phyloP scores from a whole-genome alignment of 1,140 invertebrate genomes.

The Eciton burchellii region DNA sequence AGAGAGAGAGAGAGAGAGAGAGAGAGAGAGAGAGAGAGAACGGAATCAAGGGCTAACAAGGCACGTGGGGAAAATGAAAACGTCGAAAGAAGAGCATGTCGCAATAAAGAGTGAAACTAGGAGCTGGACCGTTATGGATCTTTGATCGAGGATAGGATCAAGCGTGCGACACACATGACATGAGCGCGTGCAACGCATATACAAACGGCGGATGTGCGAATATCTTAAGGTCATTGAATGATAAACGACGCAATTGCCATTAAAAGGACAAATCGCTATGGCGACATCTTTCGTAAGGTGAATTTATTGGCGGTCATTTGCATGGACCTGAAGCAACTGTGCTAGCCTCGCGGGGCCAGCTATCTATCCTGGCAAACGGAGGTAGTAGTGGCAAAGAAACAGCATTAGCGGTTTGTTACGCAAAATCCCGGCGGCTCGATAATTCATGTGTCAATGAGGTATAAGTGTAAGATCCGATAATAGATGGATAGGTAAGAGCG shows the following conservation, averaged over 20 bases:
- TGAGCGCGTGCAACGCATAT: not conserved
- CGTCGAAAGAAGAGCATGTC: constrained; percentile 27
- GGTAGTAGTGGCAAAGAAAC: not conserved
- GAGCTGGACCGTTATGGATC: not conserved
- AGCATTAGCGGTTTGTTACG: constrained; percentile 36
- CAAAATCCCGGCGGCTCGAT: constrained; percentile 26
- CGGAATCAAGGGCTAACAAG: not conserved
- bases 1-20: not conserved
- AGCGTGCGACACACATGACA: constrained; percentile 7
- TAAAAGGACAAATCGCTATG: constrained; percentile 38
- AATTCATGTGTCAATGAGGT: constrained; percentile 31
- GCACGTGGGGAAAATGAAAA: constrained; percentile 20
- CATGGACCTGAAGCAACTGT: constrained; percentile 41
- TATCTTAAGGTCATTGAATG: constrained; percentile 22
- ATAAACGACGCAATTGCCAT: constrained; percentile 26
- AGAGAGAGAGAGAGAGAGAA: not conserved
- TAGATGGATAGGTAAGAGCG: constrained; percentile 5
- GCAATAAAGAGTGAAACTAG: constrained; percentile 45
- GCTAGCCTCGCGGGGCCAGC: constrained; percentile 17
- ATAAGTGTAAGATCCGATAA: constrained; percentile 16
- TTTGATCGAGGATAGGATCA: constrained; percentile 26
- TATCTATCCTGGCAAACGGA: not conserved
- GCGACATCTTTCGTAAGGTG: constrained; percentile 59
- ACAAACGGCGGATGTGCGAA: constrained; percentile 1
- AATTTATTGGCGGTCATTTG: constrained; percentile 70